Base-by-base conservation (phyloP, 2,113 vertebrate genomes). In the Lonchura striata region DNA sequence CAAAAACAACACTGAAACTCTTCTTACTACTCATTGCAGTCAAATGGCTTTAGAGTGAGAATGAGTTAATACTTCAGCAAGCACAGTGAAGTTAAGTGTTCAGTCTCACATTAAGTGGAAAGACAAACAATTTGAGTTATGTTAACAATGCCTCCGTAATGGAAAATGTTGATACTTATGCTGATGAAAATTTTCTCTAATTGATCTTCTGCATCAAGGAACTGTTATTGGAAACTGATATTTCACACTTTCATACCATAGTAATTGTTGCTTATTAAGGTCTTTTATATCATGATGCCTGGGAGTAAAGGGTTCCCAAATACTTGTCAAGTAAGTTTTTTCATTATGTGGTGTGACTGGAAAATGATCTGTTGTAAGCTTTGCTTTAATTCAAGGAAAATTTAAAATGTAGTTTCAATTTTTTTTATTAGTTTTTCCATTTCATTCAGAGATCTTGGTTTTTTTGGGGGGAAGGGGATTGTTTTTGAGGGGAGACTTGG, bases 131-230 rank as follows among this genome's bases (percentile, higher is more conserved):
- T 86, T 78, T 63, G n/a, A 66, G 52, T 79, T 93, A 56, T 28
- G 46, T 47, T 82, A 94, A 54, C 33, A 86, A 27, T 93, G 59
- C 31, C 24, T 56, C 30, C 2, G 2, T 66, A 74, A 64, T 30
- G 74, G 75, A 86, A 92, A 90, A 80, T 64, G 33, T 54, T 74
- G 75, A 86, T 88, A 39, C 33, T 85, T 89, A 42, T 0, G 22
- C 66, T 83, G 82, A 66, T 49, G 60, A 82, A 50, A 90, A 71
- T 94, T 90, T 94, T 92, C 66, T 80, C 23, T 84, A 76, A 84
- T 90, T 91, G 70, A 90, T 95, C 47, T 66, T 85, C 59, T 56
- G 24, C 88, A 41, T 83, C 60, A 83, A 90, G 21, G 77, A 88
- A 41, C 52, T 83, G 23, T 63, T 95, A 56, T 10, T 88, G 56